These are phyloP conservation scores for Desmodus rotundus DNA, from an alignment of 2,113 vertebrate species.

Conservation along the genomic window DNA sequence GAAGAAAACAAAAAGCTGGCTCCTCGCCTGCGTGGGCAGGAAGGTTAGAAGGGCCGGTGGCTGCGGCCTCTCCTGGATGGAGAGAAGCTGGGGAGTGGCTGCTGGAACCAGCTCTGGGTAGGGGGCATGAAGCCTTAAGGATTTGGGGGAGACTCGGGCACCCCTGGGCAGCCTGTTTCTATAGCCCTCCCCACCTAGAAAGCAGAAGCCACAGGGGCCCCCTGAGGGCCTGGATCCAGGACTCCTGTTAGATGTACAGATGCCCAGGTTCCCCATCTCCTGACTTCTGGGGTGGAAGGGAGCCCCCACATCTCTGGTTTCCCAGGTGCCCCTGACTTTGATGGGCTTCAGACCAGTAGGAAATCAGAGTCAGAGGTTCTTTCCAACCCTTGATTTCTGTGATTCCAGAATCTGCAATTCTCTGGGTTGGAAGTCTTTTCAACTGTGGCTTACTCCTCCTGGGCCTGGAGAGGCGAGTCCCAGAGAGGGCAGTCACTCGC, in stretches of 20 bases:
- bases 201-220: neutral
- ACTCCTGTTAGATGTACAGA: neutral
- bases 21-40: neutral
- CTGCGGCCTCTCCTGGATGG: neutral
- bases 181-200: neutral
- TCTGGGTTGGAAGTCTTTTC: neutral
- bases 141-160: neutral
- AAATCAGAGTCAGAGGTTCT: neutral
- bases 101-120: neutral
- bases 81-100: neutral
- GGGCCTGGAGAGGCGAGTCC: neutral
- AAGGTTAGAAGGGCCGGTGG: neutral
- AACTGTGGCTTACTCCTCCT: neutral
- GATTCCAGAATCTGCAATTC: neutral
- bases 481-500: neutral
- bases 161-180: neutral
- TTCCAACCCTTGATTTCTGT: neutral
- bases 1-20: neutral
- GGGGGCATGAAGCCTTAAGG: neutral
- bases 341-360: neutral
- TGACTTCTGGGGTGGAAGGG: neutral
- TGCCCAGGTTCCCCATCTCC: neutral
- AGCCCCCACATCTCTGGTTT: neutral
- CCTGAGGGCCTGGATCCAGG: neutral
- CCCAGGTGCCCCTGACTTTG: neutral